Conservation (phyloP, 2,888 invertebrate genomes). For the Metacarcinus magister region DNA sequence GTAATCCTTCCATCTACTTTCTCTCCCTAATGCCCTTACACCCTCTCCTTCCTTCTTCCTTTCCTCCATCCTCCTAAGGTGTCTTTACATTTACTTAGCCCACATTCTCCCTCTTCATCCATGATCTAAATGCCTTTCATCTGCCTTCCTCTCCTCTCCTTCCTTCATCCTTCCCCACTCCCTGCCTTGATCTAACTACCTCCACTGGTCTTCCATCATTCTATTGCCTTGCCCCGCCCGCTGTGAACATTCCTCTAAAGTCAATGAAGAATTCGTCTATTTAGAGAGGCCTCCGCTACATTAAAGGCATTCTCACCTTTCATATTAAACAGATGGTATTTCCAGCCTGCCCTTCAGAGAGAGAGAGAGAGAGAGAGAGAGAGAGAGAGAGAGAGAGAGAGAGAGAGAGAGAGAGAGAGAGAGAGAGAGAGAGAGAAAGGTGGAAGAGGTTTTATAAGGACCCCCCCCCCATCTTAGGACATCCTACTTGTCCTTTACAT, state of each 20-base stretch:
- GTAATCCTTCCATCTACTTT: neutral
- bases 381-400: neutral
- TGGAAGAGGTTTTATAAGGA: too few relatives aligned
- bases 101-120: slow-evolving; percentile 1
- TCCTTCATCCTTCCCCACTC: slow-evolving; percentile 17
- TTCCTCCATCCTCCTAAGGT: neutral
- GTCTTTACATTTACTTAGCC: neutral
- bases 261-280: slow-evolving; percentile 71
- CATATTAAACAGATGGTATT: slow-evolving; percentile 70
- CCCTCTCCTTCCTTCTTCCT: neutral
- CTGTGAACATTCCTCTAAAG: slow-evolving; percentile 65
- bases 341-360: slow-evolving; percentile 44
- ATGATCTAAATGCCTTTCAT: neutral
- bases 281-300: slow-evolving; percentile 64
- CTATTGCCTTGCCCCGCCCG: slow-evolving; percentile 26
- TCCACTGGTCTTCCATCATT: slow-evolving; percentile 40
- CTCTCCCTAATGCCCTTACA: neutral
- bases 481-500: too few relatives aligned
- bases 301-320: slow-evolving; percentile 72
- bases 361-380: slow-evolving; percentile 52
- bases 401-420: slow-evolving; percentile 1
- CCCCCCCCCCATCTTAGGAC: too few relatives aligned
- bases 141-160: slow-evolving; percentile 34
- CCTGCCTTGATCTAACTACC: slow-evolving; percentile 35
- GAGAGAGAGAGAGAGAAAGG: too few relatives aligned